Base-by-base conservation (phyloP, 2,797 vertebrate species). In the Sebastolobus alascanus region DNA sequence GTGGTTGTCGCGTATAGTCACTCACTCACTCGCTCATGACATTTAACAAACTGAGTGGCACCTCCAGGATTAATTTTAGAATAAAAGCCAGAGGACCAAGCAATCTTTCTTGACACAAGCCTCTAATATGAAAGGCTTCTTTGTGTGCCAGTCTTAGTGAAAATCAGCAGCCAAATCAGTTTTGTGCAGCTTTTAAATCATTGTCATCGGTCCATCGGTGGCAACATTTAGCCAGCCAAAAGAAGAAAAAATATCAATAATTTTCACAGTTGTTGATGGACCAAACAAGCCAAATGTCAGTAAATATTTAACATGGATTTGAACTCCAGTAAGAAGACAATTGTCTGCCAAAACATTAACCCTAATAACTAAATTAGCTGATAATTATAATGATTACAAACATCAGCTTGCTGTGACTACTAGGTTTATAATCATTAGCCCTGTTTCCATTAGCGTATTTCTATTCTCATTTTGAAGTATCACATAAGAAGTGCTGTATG, bases 161-260 rank as follows among this genome's bases (percentile, higher is more conserved):
- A 72, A 83, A 64, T 68, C 20, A 55, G 43, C 73, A 67, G 18
- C 16, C 35, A 55, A 38, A 31, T 74, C 35, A 33, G 31, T 65
- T 74, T 68, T 64, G 46, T 73, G 63, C 25, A 55, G 43, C 13
- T 7, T 69, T 84, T 18, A 60, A 31, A 46, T 66, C 22, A 38
- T 63, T 74, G 52, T 43, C 18, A 73, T 43, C 35, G 27, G 16
- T 12, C 11, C 58, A 20, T 73, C 25, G 22, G 12, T 67, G 13
- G 56, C 43, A 38, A 73, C 50, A 54, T 61, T 68, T 54, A 9
- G 43, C 25, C 33, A 10, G 3, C 18, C 35, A 69, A 29, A 27
- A 38, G 20, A 25, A 16, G 35, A 4, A 25, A 22, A n/a, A 18
- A 31, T 14, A 1, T 8, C 2, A 14, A 16, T 37, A 0, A 16